Conservation (phyloP, 2,888 invertebrate species). For the Phasia obesa region DNA sequence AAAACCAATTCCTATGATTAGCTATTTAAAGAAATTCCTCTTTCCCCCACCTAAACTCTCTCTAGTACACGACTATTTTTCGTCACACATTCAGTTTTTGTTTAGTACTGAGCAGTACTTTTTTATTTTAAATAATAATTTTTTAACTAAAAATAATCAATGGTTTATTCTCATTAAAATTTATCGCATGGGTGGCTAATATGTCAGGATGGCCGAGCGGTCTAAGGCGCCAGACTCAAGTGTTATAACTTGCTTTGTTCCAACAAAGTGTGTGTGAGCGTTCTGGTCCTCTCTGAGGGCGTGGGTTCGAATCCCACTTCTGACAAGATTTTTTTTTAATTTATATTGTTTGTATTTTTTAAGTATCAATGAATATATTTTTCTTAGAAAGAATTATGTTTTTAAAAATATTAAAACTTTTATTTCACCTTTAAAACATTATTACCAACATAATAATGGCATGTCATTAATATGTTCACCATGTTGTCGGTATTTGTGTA, state of each 20-base stretch:
- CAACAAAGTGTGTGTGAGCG: slow-evolving; percentile 73
- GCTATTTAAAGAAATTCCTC: too few species aligned
- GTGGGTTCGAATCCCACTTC: slow-evolving; percentile 77
- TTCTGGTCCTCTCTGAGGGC: slow-evolving; percentile 82
- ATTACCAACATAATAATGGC: slow-evolving; percentile 6
- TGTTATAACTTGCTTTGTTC: slow-evolving; percentile 73
- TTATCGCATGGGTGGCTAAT: not conserved
- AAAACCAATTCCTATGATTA: too few species aligned
- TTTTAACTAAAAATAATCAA: too few species aligned
- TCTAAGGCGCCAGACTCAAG: slow-evolving; percentile 78
- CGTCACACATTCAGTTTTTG: too few species aligned
- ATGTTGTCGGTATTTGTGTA: not conserved
- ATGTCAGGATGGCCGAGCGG: slow-evolving; percentile 76
- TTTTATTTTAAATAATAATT: too few species aligned
- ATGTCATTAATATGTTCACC: slow-evolving; percentile 22
- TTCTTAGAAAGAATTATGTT: not conserved
- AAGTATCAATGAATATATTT: too few species aligned
- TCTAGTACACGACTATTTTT: too few species aligned
- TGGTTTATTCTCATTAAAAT: too few species aligned
- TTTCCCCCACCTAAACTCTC: too few species aligned
- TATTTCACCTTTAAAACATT: not conserved
- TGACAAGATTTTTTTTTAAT: slow-evolving; percentile 75
- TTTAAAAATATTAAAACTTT: not conserved
- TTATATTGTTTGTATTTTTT: slow-evolving; percentile 9
- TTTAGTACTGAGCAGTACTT: too few species aligned